Evolutionary conservation across 2,888 invertebrate genomes (phyloP).

Genomic region (Euzetes globulus): DNA sequence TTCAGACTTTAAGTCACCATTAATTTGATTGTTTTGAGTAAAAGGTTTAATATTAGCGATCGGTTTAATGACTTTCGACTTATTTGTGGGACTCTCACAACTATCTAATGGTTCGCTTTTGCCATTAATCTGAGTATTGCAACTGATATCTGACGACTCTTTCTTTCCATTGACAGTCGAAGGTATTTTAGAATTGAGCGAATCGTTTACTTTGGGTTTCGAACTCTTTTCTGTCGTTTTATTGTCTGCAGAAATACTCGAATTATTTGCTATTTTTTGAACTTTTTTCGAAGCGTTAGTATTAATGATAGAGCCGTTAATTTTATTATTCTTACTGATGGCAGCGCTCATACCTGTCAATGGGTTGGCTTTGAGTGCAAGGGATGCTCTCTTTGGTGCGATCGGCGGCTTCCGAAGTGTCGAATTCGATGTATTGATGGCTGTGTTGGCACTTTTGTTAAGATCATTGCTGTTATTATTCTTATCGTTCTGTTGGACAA

Average conservation of each 20-base stretch:
- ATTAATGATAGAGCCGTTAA: neutral
- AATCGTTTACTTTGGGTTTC: neutral
- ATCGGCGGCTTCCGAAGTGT: neutral
- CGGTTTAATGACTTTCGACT: conserved; percentile 29
- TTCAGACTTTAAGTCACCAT: neutral
- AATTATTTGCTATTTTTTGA: neutral
- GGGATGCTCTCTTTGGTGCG: neutral
- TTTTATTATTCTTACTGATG: conserved; percentile 13
- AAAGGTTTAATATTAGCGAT: conserved; percentile 33
- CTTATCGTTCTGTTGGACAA: neutral
- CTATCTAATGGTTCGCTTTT: neutral
- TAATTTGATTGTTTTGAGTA: conserved; percentile 7
- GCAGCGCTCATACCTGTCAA: conserved; percentile 20
- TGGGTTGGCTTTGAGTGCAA: neutral
- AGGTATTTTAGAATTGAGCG: neutral
- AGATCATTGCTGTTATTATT: conserved; percentile 11
- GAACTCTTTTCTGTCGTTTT: neutral
- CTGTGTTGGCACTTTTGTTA: conserved; percentile 20
- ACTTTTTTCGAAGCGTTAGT: neutral
- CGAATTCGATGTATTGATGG: neutral
- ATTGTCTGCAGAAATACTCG: neutral
- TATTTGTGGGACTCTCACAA: neutral
- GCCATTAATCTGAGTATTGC: neutral
- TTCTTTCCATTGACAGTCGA: neutral
- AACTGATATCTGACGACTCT: neutral